Percentiles rank a stretch among this genome's conserved stretches.
These are phyloP conservation scores for Halocaridina rubra DNA, from an alignment of 2,888 invertebrate genomes.

Conservation along the genomic window DNA sequence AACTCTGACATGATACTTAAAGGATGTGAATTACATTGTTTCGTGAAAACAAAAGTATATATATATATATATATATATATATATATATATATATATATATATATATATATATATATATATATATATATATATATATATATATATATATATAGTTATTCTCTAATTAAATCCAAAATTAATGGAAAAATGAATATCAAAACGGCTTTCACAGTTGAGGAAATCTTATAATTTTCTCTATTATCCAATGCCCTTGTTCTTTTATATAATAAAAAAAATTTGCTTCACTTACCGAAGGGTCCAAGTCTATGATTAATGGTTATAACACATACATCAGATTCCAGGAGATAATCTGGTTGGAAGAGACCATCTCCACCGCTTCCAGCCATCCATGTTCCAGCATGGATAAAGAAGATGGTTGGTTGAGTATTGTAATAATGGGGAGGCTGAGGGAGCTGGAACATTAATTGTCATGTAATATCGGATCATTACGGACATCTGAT, in stretches of 20 bases:
- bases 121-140: background rate
- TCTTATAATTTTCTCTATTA: too few species aligned
- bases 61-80: background rate
- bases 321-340: conserved; percentile 55
- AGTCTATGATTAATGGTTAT: conserved; percentile 60
- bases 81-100: background rate
- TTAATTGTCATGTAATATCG: too few species aligned
- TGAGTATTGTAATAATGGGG: conserved; percentile 43
- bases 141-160: background rate
- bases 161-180: background rate
- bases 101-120: background rate
- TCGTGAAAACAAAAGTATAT: background rate
- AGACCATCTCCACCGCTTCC: conserved; percentile 51
- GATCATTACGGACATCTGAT: too few species aligned
- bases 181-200: too few species aligned
- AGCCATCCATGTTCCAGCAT: conserved; percentile 62
- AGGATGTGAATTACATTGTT: too few species aligned
- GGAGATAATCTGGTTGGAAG: conserved; percentile 58
- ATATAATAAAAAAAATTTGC: too few species aligned
- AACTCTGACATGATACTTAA: background rate
- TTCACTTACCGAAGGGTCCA: conserved; percentile 59
- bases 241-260: too few species aligned
- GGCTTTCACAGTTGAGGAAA: too few species aligned
- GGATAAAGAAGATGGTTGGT: conserved; percentile 57
- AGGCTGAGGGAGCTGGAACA: conserved; percentile 31